Evolutionary conservation across 2,888 invertebrate genomes (phyloP).

Genomic region (Rhingia campestris): DNA sequence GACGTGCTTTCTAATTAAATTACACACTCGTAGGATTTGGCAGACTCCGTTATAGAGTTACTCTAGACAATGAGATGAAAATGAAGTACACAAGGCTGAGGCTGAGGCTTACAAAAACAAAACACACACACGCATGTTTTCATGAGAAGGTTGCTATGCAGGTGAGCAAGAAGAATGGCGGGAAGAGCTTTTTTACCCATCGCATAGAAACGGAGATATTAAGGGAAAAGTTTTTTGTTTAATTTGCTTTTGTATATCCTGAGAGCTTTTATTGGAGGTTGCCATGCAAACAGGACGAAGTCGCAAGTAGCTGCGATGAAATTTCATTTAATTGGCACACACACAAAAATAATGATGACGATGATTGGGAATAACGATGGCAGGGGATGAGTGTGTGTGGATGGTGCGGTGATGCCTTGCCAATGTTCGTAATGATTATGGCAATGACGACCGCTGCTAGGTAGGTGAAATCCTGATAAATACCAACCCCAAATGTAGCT

Average conservation of each 20-base stretch:
- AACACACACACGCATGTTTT: not conserved
- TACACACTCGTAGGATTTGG: constrained; percentile 1
- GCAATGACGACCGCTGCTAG: not conserved
- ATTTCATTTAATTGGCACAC: constrained; percentile 60
- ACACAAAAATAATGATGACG: constrained; percentile 65
- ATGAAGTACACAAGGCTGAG: constrained; percentile 17
- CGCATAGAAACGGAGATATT: not conserved
- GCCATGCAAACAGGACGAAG: constrained; percentile 20
- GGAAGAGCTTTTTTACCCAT: not conserved
- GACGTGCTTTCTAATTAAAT: constrained; percentile 58
- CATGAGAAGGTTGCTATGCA: constrained; percentile 8
- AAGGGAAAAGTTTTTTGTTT: constrained; percentile 9
- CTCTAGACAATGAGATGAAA: constrained; percentile 30
- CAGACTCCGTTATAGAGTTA: not conserved
- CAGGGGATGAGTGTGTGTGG: not conserved
- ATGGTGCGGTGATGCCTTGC: not conserved
- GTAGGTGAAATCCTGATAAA: not conserved
- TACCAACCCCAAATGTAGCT: not conserved
- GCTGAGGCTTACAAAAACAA: not conserved
- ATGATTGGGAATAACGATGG: constrained; percentile 33
- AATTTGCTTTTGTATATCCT: not conserved
- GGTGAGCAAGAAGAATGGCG: not conserved
- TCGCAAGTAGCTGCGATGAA: constrained; percentile 34
- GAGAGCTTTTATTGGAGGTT: constrained; percentile 43
- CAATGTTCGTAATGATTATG: not conserved